phyloP scores from a whole-genome alignment of 2,888 invertebrate genomes.

The Antheraea assamensis region DNA sequence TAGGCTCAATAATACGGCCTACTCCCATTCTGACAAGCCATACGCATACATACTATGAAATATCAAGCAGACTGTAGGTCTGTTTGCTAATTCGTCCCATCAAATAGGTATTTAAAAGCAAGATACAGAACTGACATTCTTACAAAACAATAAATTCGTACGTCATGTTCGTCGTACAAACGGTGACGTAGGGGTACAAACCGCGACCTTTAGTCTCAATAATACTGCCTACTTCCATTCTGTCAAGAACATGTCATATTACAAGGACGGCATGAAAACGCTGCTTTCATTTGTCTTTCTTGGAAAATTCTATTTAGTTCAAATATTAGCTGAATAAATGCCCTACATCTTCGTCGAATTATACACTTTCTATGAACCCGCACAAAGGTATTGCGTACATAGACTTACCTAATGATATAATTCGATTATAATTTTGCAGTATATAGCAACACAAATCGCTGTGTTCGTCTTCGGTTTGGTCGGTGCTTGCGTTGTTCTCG shows the following conservation, averaged over 20 bases:
- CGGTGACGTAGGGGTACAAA: no score
- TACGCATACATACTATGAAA: background rate
- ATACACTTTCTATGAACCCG: background rate
- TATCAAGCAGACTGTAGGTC: background rate
- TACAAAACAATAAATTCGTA: no score
- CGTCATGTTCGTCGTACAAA: no score
- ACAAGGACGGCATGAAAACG: background rate
- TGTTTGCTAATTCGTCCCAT: background rate
- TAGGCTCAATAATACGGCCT: background rate
- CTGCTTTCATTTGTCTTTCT: background rate
- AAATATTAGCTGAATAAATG: background rate
- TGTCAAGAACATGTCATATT: background rate
- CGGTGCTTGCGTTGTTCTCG: constrained; percentile 89
- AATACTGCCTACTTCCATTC: background rate
- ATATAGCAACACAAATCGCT: constrained; percentile 86
- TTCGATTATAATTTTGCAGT: constrained; percentile 76
- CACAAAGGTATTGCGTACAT: background rate
- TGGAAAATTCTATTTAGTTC: background rate
- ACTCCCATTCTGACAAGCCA: background rate
- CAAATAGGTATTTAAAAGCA: background rate
- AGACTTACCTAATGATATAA: background rate
- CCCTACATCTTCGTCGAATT: background rate
- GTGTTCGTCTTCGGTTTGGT: constrained; percentile 87
- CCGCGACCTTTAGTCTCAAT: background rate
- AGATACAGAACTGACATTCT: background rate